Conservation (phyloP, 2,113 vertebrate genomes). For the Anarrhichthys ocellatus region DNA sequence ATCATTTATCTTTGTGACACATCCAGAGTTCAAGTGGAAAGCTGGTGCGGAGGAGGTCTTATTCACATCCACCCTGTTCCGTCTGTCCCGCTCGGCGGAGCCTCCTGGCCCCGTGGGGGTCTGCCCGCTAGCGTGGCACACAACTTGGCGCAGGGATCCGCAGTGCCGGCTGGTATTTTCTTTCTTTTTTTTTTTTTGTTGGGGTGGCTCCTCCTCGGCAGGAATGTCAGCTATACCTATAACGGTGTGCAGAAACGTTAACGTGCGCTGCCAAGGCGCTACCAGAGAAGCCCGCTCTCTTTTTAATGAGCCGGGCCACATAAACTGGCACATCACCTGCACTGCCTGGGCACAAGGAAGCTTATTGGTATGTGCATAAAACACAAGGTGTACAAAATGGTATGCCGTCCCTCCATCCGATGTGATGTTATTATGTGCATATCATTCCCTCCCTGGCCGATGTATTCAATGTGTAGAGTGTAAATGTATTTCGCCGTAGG, state of each 20-base stretch:
- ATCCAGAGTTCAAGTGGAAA: slow-evolving; percentile 47
- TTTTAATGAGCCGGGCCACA: slow-evolving; percentile 67
- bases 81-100: slow-evolving; percentile 40
- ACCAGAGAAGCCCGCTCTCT: slow-evolving; percentile 37
- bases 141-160: slow-evolving; percentile 24
- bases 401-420: slow-evolving; percentile 50
- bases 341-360: slow-evolving; percentile 44
- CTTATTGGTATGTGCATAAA: slow-evolving; percentile 75
- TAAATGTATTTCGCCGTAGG: slow-evolving; percentile 38
- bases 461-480: slow-evolving; percentile 45
- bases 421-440: slow-evolving; percentile 67
- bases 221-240: slow-evolving; percentile 45
- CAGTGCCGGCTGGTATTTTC: slow-evolving; percentile 41
- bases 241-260: slow-evolving; percentile 24
- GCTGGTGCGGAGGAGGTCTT: slow-evolving; percentile 53
- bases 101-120: slow-evolving; percentile 27
- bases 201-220: slow-evolving; percentile 24
- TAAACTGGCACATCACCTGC: slow-evolving; percentile 61
- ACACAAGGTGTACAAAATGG: slow-evolving; percentile 61
- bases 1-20: slow-evolving; percentile 24
- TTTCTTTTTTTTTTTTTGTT: neutral
- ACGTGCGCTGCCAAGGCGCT: slow-evolving; percentile 38
- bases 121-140: slow-evolving; percentile 32
- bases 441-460: slow-evolving; percentile 14
- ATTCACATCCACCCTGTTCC: slow-evolving; percentile 41